phyloP scores from a whole-genome alignment of 1,140 invertebrate genomes.

The Drosophila equinoxialis region DNA sequence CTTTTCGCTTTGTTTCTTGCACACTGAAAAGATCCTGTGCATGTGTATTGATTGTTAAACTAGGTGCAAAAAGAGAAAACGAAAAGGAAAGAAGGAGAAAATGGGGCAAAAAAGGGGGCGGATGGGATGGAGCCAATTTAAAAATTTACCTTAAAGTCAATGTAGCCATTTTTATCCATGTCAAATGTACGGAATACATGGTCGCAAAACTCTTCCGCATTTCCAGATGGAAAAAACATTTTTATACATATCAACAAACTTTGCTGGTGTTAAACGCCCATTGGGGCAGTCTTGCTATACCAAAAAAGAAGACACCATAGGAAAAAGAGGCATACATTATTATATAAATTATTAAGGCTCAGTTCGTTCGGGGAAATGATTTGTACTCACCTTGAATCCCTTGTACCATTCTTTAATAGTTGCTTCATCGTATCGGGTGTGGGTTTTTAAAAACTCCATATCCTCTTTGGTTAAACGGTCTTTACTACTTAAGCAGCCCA shows the following conservation, averaged over 20 bases:
- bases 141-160: constrained; percentile 94
- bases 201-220: constrained; percentile 99
- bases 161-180: constrained; percentile 99
- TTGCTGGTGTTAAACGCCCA: constrained; percentile 97
- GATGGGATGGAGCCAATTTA: too few relatives aligned
- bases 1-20: not conserved
- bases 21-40: not conserved
- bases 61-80: constrained; percentile 8
- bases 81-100: not conserved
- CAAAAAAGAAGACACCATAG: constrained; percentile 24
- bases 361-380: constrained; percentile 20
- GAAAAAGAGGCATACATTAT: constrained; percentile 21
- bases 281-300: constrained; percentile 99
- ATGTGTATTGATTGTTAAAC: not conserved
- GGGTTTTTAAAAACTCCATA: constrained; percentile 97
- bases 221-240: constrained; percentile 99
- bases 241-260: constrained; percentile 99
- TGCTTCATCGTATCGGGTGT: constrained; percentile 97
- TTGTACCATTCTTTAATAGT: constrained; percentile 99
- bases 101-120: not conserved
- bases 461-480: constrained; percentile 98
- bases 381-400: constrained; percentile 93
- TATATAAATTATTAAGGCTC: constrained; percentile 26
- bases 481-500: constrained; percentile 97
- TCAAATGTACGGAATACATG: constrained; percentile 99